Base-by-base conservation (phyloP, 2,113 vertebrate species). In the Calyptommatus sinebrachiatus region DNA sequence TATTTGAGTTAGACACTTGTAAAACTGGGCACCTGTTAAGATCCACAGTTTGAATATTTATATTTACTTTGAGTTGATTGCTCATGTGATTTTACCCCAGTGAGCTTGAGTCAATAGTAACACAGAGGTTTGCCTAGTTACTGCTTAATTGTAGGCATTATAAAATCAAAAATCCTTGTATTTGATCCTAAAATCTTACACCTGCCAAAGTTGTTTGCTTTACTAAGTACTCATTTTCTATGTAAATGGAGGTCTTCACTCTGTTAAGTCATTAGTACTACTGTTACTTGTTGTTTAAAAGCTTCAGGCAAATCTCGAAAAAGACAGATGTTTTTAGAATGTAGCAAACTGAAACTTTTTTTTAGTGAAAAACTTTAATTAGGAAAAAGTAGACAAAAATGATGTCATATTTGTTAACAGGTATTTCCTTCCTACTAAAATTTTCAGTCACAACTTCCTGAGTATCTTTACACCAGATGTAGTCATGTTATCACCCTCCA, bases 51-150 rank as follows among this genome's bases (percentile, higher is more conserved):
- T 28, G 10, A 77, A 1, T 71, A 20, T n/a, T 68, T 48, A 18
- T 76, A 69, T 76, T 86, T 85, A 80, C 29, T 85, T 87, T 29
- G 53, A 26, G 22, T 70, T 67, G 77, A 68, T 83, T 83, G 75
- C 31, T 62, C 3, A 62, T 74, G 75, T 57, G n/a, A 35, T 61
- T 41, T 46, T 82, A 71, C 10, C 45, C 41, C 35, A 68, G 24
- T 41, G 8, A 88, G 46, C 61, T 2, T 70, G 78, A 83, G 28
- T 70, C 22, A 81, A 76, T 20, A 75, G 76, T 50, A 29, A 48
- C 71, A 78, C 48, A 69, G 70, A 73, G 3, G 8, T 80, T 85
- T 77, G 7, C 71, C 65, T 60, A 79, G 9, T 76, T 84, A 62
- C 26, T 50, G 18, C 18, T 84, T 82, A 82, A 60, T 29, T 84